Evolutionary conservation across 2,113 vertebrate genomes (phyloP), one percentile per base, ranked within the genome.

Genomic region (Fregetta grallaria): DNA sequence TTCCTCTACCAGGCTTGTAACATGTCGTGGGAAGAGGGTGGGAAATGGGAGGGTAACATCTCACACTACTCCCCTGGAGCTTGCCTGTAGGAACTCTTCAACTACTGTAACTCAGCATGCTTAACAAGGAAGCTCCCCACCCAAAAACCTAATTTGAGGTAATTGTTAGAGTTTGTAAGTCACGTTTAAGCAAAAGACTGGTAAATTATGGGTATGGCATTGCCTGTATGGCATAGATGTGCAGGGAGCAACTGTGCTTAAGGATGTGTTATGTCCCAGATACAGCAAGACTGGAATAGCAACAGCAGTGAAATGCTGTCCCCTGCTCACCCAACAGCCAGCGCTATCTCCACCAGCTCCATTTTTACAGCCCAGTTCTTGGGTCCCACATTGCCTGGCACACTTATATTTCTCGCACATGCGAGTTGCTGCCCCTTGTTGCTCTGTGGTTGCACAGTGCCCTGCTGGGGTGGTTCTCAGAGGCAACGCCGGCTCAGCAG

Each of bases 351-450:
- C 34, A 18, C 14, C 32, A 47, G 3, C 22, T 49, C 20, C 34
- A 20, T 23, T 53, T 83, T 45, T 21, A 73, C n/a, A 59, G 27
- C 4, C 27, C 9, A 1, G 27, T 45, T 68, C 23, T 40, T 11
- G 40, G 21, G 11, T 19, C 12, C 34, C 7, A 3, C 19, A 0
- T 30, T 34, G 25, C 30, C 47, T 9, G 23, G 23, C 52, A 44
- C 20, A 8, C 13, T 70, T 47, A 2, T 6, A 3, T 9, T 23
- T 76, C 61, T 23, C 0, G 4, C 14, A 17, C 1, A 0, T 2
- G 23, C 0, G 6, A 71, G 55, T 1, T 40, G 45, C 71, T 66
- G 30, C 19, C 30, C 26, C 56, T 26, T 11, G 27, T 7, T 45
- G 15, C 34, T 50, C 25, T 52, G 58, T 15, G 27, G 22, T 42